Conservation (phyloP, 2,888 invertebrate genomes). For the Neria commutata region DNA sequence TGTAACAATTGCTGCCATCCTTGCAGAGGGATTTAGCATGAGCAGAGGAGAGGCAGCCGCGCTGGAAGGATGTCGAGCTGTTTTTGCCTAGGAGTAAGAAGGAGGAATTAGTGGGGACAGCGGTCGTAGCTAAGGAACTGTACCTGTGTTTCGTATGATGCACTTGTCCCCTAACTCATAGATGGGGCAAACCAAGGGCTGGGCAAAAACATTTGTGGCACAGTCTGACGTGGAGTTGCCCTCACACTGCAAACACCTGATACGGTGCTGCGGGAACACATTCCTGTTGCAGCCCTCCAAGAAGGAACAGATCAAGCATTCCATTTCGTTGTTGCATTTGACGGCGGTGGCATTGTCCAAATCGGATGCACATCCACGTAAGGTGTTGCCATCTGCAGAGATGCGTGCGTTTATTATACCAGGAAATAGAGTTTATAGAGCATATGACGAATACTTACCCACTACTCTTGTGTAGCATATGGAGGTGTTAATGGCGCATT, state of each 20-base stretch:
- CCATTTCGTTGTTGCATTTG: conserved; percentile 51
- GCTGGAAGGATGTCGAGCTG: conserved; percentile 44
- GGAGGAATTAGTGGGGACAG: neutral
- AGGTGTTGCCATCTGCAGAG: conserved; percentile 48
- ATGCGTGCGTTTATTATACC: neutral
- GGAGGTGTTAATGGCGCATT: conserved; percentile 42
- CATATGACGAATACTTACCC: conserved; percentile 35
- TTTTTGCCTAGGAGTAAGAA: conserved; percentile 28
- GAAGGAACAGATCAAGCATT: conserved; percentile 47
- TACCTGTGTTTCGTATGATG: conserved; percentile 48
- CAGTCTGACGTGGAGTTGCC: conserved; percentile 49
- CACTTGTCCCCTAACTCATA: conserved; percentile 54
- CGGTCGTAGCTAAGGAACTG: neutral
- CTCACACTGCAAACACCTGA: conserved; percentile 51
- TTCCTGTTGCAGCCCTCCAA: conserved; percentile 53
- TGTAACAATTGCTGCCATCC: conserved; percentile 45
- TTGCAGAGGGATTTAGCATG: conserved; percentile 46
- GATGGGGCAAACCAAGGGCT: conserved; percentile 44
- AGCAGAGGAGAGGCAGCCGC: conserved; percentile 53
- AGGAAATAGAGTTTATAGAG: too few species aligned
- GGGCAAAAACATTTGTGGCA: conserved; percentile 42
- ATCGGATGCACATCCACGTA: conserved; percentile 53
- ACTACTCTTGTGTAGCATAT: conserved; percentile 48
- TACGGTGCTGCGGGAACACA: conserved; percentile 51
- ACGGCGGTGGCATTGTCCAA: conserved; percentile 44